Conservation (phyloP, 2,797 vertebrate species). For the Kryptolebias ocellatus region DNA sequence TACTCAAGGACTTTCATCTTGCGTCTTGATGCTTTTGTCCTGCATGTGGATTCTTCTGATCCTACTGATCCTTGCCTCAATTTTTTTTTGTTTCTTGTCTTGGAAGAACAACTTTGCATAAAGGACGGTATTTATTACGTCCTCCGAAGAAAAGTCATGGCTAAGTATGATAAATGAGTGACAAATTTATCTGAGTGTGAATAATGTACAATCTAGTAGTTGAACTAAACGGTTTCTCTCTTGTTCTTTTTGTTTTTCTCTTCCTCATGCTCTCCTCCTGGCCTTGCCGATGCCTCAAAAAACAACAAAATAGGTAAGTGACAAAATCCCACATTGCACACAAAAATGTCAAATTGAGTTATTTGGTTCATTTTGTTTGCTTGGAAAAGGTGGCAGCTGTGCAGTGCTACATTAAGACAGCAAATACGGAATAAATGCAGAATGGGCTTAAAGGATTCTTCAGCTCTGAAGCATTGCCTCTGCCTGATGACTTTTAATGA, state of each 20-base stretch:
- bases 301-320: conserved; percentile 78
- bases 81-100: conserved; percentile 27
- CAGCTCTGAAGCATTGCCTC: conserved; percentile 16
- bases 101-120: conserved; percentile 64
- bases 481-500: conserved; percentile 48
- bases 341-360: conserved; percentile 58
- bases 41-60: neutral
- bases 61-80: conserved; percentile 35
- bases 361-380: conserved; percentile 53
- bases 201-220: conserved; percentile 55
- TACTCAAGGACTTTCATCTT: neutral
- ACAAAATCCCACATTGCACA: conserved; percentile 46
- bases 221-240: conserved; percentile 54
- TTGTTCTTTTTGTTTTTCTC: conserved; percentile 4
- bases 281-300: conserved; percentile 31
- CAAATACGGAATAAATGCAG: conserved; percentile 23
- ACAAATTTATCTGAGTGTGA: conserved; percentile 67
- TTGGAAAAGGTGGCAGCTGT: conserved; percentile 2
- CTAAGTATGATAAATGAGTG: conserved; percentile 76
- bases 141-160: conserved; percentile 45
- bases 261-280: conserved; percentile 16
- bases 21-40: neutral
- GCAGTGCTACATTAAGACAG: conserved; percentile 3
- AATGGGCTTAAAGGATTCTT: conserved; percentile 29
- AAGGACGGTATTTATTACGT: conserved; percentile 67